Evolutionary conservation across 2,888 invertebrate genomes (phyloP).

Genomic region (Trichogramma dendrolimi): DNA sequence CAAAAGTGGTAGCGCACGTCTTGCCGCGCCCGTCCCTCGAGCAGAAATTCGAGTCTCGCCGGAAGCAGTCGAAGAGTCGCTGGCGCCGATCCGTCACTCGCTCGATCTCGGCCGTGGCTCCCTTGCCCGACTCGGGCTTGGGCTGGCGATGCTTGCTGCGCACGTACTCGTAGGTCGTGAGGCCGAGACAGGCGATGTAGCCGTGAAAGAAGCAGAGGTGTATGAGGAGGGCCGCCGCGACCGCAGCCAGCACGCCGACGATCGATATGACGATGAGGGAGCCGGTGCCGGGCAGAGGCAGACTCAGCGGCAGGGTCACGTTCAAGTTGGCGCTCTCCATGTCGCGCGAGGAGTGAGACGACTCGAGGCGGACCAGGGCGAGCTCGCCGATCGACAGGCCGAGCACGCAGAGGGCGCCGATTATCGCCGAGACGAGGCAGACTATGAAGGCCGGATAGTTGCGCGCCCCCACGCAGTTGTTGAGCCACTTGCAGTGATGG

Average conservation of each 20-base stretch:
- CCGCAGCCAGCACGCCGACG: constrained; percentile 67
- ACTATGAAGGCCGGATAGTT: constrained; percentile 83
- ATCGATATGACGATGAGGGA: constrained; percentile 49
- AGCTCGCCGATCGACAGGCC: constrained; percentile 69
- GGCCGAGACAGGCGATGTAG: constrained; percentile 76
- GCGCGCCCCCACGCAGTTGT: constrained; percentile 90
- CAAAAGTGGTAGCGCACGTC: constrained; percentile 40
- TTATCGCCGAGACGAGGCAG: constrained; percentile 74
- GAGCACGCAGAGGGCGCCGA: constrained; percentile 67
- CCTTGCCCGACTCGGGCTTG: constrained; percentile 13
- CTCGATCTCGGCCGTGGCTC: constrained; percentile 14
- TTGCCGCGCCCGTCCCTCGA: constrained; percentile 4
- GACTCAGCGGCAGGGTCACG: constrained; percentile 36
- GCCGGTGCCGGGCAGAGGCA: constrained; percentile 50
- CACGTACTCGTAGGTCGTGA: constrained; percentile 89
- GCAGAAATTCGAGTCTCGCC: constrained; percentile 1
- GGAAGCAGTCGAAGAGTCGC: constrained; percentile 19
- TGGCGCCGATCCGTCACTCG: background rate
- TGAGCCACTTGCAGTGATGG: constrained; percentile 98
- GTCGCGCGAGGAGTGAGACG: background rate
- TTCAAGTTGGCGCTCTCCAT: constrained; percentile 34
- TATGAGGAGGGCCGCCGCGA: constrained; percentile 71
- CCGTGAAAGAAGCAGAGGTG: constrained; percentile 86
- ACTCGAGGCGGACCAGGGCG: constrained; percentile 54
- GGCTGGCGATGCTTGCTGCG: constrained; percentile 45